Conservation (phyloP, 2,113 vertebrate genomes). For the Oryctolagus cuniculus region DNA sequence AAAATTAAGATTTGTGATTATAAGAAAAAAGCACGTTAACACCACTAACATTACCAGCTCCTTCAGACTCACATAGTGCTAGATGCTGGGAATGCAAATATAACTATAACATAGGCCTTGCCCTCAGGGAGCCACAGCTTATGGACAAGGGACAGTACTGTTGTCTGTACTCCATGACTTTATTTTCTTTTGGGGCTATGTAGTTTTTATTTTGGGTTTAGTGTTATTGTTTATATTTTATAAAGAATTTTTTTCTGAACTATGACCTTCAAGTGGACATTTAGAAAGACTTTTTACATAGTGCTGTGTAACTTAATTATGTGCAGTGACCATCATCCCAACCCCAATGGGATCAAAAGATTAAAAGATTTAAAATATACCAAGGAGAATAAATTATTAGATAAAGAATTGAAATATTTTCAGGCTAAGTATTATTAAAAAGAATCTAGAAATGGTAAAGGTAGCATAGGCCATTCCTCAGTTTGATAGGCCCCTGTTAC, state of each 20-base stretch:
- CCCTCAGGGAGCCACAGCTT: background rate
- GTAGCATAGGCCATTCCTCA: background rate
- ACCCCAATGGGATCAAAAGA: background rate
- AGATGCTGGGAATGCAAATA: background rate
- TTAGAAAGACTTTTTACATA: background rate
- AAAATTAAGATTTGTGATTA: background rate
- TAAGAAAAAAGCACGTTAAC: background rate
- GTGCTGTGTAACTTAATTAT: background rate
- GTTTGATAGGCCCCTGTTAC: background rate
- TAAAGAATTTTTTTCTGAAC: background rate
- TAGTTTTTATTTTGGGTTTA: conserved; percentile 27
- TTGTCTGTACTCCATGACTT: background rate
- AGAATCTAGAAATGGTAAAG: background rate
- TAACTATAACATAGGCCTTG: background rate
- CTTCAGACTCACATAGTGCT: background rate
- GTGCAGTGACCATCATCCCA: background rate
- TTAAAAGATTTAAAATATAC: conserved; percentile 16
- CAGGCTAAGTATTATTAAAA: background rate
- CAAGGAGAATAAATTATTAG: background rate
- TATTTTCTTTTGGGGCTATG: background rate
- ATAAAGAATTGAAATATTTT: background rate
- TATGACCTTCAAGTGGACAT: background rate
- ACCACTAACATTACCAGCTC: background rate
- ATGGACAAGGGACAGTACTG: background rate
- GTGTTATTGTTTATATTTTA: conserved; percentile 28